Percentiles rank a stretch among this genome's conserved stretches.
phyloP scores from a whole-genome alignment of 2,797 vertebrate genomes.

The Danio tinwini region DNA sequence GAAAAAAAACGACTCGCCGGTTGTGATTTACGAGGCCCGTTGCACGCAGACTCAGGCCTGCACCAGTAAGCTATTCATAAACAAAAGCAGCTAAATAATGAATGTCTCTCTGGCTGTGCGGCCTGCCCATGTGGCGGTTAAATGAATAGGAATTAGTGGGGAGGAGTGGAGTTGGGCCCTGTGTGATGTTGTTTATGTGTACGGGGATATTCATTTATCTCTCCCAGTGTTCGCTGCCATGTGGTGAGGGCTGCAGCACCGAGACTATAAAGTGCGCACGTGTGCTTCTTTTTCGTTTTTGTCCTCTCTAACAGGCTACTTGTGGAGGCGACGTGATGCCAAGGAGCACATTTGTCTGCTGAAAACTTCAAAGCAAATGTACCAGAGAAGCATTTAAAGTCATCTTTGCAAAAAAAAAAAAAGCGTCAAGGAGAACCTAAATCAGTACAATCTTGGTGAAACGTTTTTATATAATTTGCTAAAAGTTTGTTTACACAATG shows the following conservation, averaged over 20 bases:
- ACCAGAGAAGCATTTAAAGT: background rate
- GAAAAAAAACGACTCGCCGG: constrained; percentile 54
- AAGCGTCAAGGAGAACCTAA: background rate
- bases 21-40: constrained; percentile 90
- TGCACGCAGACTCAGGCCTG: constrained; percentile 81
- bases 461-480: background rate
- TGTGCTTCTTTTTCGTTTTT: constrained; percentile 34
- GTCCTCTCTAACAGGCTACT: constrained; percentile 42
- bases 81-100: constrained; percentile 96
- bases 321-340: constrained; percentile 34
- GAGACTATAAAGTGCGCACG: constrained; percentile 58
- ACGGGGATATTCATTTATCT: constrained; percentile 78
- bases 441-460: background rate
- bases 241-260: constrained; percentile 61
- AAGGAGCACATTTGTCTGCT: constrained; percentile 12
- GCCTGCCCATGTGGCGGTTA: constrained; percentile 85
- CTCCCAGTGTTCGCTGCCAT: constrained; percentile 61
- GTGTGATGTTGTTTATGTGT: constrained; percentile 76
- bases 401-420: background rate
- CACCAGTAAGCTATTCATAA: constrained; percentile 99
- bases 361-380: constrained; percentile 2
- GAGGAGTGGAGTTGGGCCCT: constrained; percentile 75
- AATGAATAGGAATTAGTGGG: constrained; percentile 96
- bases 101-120: constrained; percentile 83
- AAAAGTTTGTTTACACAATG: no score